phyloP scores from a whole-genome alignment of 2,797 vertebrate species.

The Myotis vivesi region DNA sequence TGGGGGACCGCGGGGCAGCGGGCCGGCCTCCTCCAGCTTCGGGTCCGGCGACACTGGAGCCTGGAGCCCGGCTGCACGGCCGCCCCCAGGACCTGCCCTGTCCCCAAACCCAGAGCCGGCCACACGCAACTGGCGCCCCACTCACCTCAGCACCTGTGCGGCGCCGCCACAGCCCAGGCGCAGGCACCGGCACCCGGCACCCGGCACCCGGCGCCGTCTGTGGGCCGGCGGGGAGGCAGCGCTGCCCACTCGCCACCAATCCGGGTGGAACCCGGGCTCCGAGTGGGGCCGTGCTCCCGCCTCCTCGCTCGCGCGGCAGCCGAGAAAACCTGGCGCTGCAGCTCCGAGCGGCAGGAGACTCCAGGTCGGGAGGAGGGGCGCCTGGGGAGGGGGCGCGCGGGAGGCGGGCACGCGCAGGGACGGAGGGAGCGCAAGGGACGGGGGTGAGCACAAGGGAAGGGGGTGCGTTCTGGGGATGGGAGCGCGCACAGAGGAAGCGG shows the following conservation, averaged over 20 bases:
- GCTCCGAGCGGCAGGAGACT: neutral
- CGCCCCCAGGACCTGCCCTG: neutral
- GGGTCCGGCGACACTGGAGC: neutral
- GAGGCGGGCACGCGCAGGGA: too few species aligned
- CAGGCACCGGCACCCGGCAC: neutral
- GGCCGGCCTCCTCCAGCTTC: neutral
- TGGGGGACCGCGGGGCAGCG: neutral
- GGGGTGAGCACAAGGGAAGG: neutral
- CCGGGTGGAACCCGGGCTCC: conserved; percentile 44
- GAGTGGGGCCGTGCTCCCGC: neutral
- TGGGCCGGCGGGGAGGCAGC: conserved; percentile 20
- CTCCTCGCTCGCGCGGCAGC: conserved; percentile 3
- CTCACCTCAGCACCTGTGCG: conserved; percentile 42
- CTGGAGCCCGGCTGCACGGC: neutral
- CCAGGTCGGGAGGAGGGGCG: neutral
- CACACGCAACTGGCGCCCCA: neutral
- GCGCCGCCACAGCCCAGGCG: neutral
- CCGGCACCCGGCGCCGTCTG: neutral
- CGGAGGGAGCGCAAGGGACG: too few species aligned
- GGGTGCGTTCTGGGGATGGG: neutral
- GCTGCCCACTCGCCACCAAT: conserved; percentile 74
- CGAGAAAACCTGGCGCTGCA: conserved; percentile 61
- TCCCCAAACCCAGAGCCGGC: neutral
- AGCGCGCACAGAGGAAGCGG: neutral
- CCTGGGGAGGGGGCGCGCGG: neutral